Evolutionary conservation across 1,140 invertebrate species (phyloP), one percentile per base, ranked within the genome.

Genomic region (Lethrus apterus): DNA sequence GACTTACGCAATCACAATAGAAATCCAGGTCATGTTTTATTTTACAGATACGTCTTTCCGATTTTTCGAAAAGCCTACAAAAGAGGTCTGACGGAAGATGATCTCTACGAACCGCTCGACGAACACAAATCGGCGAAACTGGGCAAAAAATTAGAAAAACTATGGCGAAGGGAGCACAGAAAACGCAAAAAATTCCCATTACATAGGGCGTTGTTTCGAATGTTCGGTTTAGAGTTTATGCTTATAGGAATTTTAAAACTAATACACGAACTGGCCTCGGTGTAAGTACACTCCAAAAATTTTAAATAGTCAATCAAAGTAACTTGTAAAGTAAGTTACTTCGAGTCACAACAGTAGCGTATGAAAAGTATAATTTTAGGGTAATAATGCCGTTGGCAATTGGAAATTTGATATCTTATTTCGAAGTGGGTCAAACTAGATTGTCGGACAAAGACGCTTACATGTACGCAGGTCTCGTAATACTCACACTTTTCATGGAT

Each of bases 351-450:
- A n/a, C n/a, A n/a, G n/a, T n/a, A n/a, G n/a, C n/a, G n/a, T n/a
- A n/a, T n/a, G n/a, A n/a, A n/a, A n/a, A n/a, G n/a, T n/a, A n/a
- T n/a, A n/a, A n/a, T 66, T 67, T 31, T 65, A 89, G 85, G 58
- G 72, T 85, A 52, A 74, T 73, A 24, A 77, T 84, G 55, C 84
- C 86, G 9, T 64, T 87, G 44, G 76, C 81, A 54, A 72, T 90
- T 51, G 84, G 83, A 14, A 72, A 73, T 40, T 58, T 91, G 34
- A 77, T 91, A 36, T 71, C 75, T 31, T 87, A 78, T 67, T 88
- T 85, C 65, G 72, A 71, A 29, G 59, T 71, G 9, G 62, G 64
- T 8, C 64, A 71, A 50, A 56, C 18, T 10, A 13, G 43, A 3
- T 20, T 30, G 11, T 26, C 68, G 8, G 66, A 66, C 48, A 60